phyloP scores from a whole-genome alignment of 2,888 invertebrate species.

The Sphaerophoria rueppellii region DNA sequence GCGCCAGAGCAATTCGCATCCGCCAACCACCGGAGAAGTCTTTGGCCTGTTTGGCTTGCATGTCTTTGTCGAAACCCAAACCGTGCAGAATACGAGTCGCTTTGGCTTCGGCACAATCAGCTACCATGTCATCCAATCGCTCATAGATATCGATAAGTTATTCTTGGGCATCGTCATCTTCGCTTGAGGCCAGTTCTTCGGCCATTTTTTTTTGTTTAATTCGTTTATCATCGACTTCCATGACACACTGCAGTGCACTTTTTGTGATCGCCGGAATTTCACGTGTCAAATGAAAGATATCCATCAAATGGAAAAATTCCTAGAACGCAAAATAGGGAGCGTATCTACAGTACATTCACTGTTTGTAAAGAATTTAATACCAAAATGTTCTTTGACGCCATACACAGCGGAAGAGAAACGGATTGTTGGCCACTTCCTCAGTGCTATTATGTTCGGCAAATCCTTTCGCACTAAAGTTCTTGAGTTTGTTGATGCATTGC shows the following conservation, averaged over 20 bases:
- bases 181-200: conserved; percentile 92
- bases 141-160: conserved; percentile 99
- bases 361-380: too few species aligned
- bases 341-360: too few species aligned
- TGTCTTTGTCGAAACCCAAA: conserved; percentile 93
- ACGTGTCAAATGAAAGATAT: conserved; percentile 97
- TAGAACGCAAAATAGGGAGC: too few species aligned
- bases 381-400: too few species aligned
- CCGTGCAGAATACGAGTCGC: conserved; percentile 98
- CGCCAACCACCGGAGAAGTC: conserved; percentile 98
- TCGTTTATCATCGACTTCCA: conserved; percentile 98
- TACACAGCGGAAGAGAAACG: too few species aligned
- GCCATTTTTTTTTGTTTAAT: conserved; percentile 94
- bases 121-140: conserved; percentile 97
- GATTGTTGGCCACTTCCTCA: too few species aligned
- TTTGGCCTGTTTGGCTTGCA: conserved; percentile 93
- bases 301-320: too few species aligned
- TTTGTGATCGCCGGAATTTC: conserved; percentile 99
- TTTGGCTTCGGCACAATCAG: conserved; percentile 96
- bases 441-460: too few species aligned
- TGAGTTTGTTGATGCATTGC: too few species aligned
- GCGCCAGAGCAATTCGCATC: conserved; percentile 98
- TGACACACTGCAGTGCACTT: conserved; percentile 96
- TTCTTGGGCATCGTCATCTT: conserved; percentile 96
- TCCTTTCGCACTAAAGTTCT: too few species aligned